phyloP scores from a whole-genome alignment of 2,797 vertebrate genomes.

The Smutsia gigantea region DNA sequence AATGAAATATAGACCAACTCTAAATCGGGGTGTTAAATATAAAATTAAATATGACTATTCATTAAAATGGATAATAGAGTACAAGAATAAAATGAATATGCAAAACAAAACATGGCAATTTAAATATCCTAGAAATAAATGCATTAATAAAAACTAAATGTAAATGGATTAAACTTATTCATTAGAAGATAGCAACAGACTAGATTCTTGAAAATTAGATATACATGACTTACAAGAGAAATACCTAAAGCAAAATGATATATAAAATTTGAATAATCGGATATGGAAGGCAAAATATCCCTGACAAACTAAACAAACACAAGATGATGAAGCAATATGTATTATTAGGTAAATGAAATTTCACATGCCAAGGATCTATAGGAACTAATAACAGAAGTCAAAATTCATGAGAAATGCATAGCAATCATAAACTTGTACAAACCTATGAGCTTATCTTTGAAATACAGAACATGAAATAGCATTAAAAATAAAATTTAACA shows the following conservation, averaged over 20 bases:
- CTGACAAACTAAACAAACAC: conserved; percentile 34
- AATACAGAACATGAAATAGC: background rate
- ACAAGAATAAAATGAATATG: conserved; percentile 21
- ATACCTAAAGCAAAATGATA: background rate
- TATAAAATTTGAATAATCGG: conserved; percentile 8
- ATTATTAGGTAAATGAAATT: conserved; percentile 38
- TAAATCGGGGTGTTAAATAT: conserved; percentile 30
- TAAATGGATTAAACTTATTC: background rate
- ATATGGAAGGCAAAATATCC: background rate
- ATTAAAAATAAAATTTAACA: background rate
- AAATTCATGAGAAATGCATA: conserved; percentile 6
- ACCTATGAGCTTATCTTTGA: background rate
- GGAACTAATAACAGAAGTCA: background rate
- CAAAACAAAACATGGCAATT: background rate
- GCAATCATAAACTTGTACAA: background rate
- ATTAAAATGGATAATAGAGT: conserved; percentile 26
- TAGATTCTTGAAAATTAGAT: conserved; percentile 5
- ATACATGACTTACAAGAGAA: background rate
- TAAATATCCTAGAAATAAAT: background rate
- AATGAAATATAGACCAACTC: conserved; percentile 16
- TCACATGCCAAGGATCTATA: background rate
- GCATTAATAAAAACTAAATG: background rate
- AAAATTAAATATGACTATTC: conserved; percentile 15
- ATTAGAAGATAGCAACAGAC: conserved; percentile 4
- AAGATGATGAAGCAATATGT: background rate